Evolutionary conservation across 2,113 vertebrate genomes (phyloP), one percentile per base, ranked within the genome.

Genomic region (Microtus pennsylvanicus): DNA sequence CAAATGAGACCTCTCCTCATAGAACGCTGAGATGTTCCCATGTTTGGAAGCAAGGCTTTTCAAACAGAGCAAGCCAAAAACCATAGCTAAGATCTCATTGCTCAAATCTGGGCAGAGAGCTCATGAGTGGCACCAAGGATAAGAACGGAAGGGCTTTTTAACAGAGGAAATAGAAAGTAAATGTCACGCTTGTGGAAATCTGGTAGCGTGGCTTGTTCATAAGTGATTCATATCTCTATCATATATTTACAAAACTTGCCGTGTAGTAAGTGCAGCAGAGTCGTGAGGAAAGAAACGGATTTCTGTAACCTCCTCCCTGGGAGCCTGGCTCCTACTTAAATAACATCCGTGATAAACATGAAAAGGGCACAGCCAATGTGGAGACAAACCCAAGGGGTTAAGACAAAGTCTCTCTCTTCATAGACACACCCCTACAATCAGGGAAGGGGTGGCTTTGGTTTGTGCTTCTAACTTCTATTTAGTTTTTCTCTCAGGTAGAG

Each of bases 341-440:
- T 96, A 95, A 95, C 96, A 88, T 88, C 87, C 92, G 17, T 90
- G 69, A 95, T 55, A 47, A 97, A 85, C n/a, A 50, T 89, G 47
- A 93, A 97, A 97, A 97, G 42, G 0, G 82, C 28, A 45, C 38
- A 47, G 76, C 12, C 72, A 80, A 78, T 83, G 35, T 42, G 38
- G 16, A 91, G 50, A 93, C 35, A 93, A 85, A 96, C 67, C 65
- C 88, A 77, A 77, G 90, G 81, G 90, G 74, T 45, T 85, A 88
- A 90, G 45, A 97, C 63, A 47, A 93, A 92, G 65, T 72, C 58
- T 86, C 55, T 42, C 65, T 88, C 93, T 86, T 77, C 76, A 74
- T n/a, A 93, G 42, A 86, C 10, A 65, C 9, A 65, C 42, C 33
- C 89, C 16, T 91, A 38, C 76, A 77, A 74, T 67, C 45, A 86